Base-by-base conservation (phyloP, 2,888 invertebrate genomes). In the Tetragonisca angustula region DNA sequence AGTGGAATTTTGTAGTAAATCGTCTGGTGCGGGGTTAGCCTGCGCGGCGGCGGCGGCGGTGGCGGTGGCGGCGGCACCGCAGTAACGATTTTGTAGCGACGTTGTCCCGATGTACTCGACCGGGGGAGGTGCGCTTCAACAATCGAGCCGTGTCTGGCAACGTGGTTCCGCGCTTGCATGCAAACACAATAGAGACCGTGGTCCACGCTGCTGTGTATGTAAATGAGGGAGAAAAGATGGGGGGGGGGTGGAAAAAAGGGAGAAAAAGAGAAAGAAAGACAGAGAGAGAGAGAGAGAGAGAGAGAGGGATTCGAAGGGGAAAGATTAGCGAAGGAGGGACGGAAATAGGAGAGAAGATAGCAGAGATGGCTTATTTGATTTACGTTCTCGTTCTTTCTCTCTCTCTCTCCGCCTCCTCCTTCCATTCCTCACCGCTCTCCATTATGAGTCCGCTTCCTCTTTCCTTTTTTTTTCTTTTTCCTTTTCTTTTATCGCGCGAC, bases 81-180 rank as follows among this genome's bases (percentile, higher is more conserved):
- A 89, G 90, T 90, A 91, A 90, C 88, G 88, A 87, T 90, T 91
- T 88, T 86, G 80, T 83, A 78, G 81, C 83, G 83, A 56, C 76
- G 85, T 79, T 83, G 84, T 81, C 85, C 88, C 86, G 81, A 85
- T 79, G 85, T 76, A 87, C 84, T 73, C 76, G 54, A 32, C 77
- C 69, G 9, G n/a, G 21, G 21, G 56, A 56, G 64, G 69, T 68
- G 78, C 77, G 85, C 77, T 82, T 54, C 75, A 79, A 88, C 82
- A 82, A 84, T 83, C 82, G 79, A 73, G 83, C 62, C 76, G 77
- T 64, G 82, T 64, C 65, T 78, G 73, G 76, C 76, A 67, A 84
- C 54, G 82, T 79, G 84, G 83, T 43, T 43, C 43, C 43, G 43
- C 43, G 43, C 65, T 81, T 82, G 32, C 81, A 69, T 76, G 81